A percentile compares a stretch with the other conserved stretches of the same genome.
These are phyloP conservation scores for Cryptocephalus primarius DNA, from an alignment of 2,888 invertebrate genomes.

Conservation along the genomic window DNA sequence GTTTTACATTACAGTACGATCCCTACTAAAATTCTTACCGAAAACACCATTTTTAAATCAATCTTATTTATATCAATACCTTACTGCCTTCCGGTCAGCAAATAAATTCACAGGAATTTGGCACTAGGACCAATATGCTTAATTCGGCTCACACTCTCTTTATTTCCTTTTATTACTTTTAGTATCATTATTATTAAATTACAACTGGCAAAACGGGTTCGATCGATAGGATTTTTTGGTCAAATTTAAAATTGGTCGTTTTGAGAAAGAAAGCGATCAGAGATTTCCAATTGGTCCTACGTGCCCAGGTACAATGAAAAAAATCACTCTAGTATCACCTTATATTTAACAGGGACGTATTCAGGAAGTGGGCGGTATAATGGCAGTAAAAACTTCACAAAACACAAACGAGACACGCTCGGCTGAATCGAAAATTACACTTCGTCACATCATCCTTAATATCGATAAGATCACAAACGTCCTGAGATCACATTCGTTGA, in stretches of 20 bases:
- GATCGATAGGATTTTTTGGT: too few relatives aligned
- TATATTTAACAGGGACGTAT: slow-evolving; percentile 4
- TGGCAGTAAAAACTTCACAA: too few relatives aligned
- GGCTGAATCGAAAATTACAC: too few relatives aligned
- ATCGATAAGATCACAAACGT: too few relatives aligned
- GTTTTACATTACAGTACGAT: too few relatives aligned
- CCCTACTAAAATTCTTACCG: background rate
- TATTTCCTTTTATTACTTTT: background rate
- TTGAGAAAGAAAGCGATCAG: background rate
- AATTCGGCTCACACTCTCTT: slow-evolving; percentile 16
- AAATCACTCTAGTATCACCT: slow-evolving; percentile 20
- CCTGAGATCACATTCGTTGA: too few relatives aligned
- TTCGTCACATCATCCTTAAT: too few relatives aligned
- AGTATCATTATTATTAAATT: too few relatives aligned
- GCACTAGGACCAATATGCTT: slow-evolving; percentile 13
- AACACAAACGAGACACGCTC: too few relatives aligned
- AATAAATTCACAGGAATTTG: slow-evolving; percentile 5
- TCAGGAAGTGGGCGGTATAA: too few relatives aligned
- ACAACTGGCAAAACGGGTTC: background rate
- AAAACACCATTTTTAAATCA: slow-evolving; percentile 1
- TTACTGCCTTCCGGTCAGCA: background rate
- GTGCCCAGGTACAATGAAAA: slow-evolving; percentile 20
- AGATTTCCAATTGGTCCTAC: slow-evolving; percentile 5
- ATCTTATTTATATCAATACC: slow-evolving; percentile 5
- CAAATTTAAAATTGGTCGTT: slow-evolving; percentile 5